Percentiles rank a stretch among this genome's conserved stretches.
These are phyloP conservation scores for Gulo gulo DNA, from an alignment of 2,113 vertebrate species.

Conservation along the genomic window DNA sequence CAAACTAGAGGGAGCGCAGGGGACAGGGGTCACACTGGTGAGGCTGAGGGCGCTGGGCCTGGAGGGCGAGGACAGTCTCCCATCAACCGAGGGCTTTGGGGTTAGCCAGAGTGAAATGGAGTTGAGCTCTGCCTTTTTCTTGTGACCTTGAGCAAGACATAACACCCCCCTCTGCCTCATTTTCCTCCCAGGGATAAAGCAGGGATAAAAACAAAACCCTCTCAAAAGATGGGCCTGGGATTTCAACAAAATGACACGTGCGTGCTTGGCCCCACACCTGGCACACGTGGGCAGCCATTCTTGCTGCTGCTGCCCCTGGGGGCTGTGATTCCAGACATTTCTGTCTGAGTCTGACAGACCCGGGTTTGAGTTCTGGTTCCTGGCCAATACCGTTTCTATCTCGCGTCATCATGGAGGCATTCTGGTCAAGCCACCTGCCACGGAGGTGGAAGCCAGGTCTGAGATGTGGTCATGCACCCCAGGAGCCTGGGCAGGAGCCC, in stretches of 20 bases:
- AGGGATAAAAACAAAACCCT: fast-evolving
- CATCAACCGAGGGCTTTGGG: background rate
- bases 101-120: background rate
- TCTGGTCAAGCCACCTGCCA: background rate
- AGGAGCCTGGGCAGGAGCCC: background rate
- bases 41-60: fast-evolving
- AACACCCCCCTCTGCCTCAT: background rate
- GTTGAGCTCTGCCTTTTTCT: background rate
- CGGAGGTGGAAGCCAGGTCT: background rate
- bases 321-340: fast-evolving
- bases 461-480: fast-evolving
- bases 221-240: background rate
- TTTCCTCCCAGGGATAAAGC: fast-evolving
- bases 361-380: background rate
- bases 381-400: fast-evolving
- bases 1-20: fast-evolving
- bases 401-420: fast-evolving
- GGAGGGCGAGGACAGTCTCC: fast-evolving
- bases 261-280: fast-evolving
- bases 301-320: background rate
- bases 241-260: too few relatives aligned
- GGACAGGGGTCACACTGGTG: fast-evolving
- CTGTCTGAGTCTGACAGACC: background rate
- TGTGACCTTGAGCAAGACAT: background rate
- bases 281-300: fast-evolving